Conservation (phyloP, 2,113 vertebrate species). For the Emberiza fucata region DNA sequence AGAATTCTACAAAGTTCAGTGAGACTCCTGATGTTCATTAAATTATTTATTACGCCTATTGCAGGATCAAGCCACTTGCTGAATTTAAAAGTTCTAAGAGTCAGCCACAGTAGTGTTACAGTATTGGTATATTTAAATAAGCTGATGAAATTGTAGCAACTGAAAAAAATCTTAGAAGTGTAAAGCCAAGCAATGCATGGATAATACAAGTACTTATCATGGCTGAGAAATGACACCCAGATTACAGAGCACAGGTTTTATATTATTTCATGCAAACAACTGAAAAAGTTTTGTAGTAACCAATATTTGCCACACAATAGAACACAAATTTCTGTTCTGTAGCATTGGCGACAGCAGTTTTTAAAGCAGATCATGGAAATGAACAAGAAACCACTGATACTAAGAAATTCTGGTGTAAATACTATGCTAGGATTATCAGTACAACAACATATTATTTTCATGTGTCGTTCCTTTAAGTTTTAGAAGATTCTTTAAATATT, state of each 20-base stretch:
- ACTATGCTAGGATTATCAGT: neutral
- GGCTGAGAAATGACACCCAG: neutral
- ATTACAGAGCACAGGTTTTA: neutral
- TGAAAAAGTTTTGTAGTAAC: neutral
- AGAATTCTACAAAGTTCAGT: neutral
- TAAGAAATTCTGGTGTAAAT: neutral
- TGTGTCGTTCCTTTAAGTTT: neutral
- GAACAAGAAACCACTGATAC: neutral
- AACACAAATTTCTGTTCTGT: neutral
- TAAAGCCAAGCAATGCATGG: neutral
- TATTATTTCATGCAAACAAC: neutral
- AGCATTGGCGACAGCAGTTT: neutral
- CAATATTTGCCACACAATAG: neutral
- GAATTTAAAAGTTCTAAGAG: neutral
- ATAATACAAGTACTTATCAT: neutral
- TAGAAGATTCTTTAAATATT: neutral
- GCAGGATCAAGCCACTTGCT: neutral
- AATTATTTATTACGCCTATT: neutral
- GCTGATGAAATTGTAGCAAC: neutral
- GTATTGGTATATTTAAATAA: neutral
- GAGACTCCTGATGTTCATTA: neutral
- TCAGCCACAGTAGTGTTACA: neutral
- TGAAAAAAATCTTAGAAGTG: neutral
- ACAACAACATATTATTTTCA: neutral
- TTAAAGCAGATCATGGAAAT: neutral